phyloP scores from a whole-genome alignment of 2,888 invertebrate species.

The Amblyteles armatorius region DNA sequence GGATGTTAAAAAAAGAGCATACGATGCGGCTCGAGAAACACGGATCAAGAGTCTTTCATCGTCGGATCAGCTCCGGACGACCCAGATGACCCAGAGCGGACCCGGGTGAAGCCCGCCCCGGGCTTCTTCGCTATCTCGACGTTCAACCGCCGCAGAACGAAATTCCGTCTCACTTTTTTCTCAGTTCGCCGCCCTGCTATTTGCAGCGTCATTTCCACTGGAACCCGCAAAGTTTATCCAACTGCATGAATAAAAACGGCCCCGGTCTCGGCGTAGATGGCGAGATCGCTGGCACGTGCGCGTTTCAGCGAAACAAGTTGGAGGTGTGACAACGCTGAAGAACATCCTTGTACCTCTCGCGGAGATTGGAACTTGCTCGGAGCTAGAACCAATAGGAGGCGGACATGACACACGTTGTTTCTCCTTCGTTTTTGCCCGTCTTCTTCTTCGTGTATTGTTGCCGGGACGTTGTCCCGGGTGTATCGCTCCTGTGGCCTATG shows the following conservation, averaged over 20 bases:
- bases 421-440: slow-evolving; percentile 22
- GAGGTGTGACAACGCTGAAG: slow-evolving; percentile 14
- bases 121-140: neutral
- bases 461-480: slow-evolving; percentile 57
- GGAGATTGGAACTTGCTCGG: slow-evolving; percentile 28
- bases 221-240: slow-evolving; percentile 27
- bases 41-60: neutral
- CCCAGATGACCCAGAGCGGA: neutral
- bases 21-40: neutral
- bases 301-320: slow-evolving; percentile 43
- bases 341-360: slow-evolving; percentile 7
- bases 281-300: slow-evolving; percentile 48
- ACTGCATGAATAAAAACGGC: slow-evolving; percentile 14
- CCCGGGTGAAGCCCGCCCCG: neutral
- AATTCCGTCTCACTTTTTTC: slow-evolving; percentile 25
- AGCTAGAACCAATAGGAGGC: slow-evolving; percentile 34
- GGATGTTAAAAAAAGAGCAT: neutral
- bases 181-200: neutral
- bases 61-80: neutral
- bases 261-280: neutral
- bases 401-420: slow-evolving; percentile 56
- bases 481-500: slow-evolving; percentile 68
- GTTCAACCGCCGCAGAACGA: slow-evolving; percentile 1
- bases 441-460: slow-evolving; percentile 22
- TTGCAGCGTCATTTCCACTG: slow-evolving; percentile 27